A percentile compares a stretch with the other conserved stretches of the same genome.
Evolutionary conservation across 2,113 vertebrate genomes (phyloP).

Genomic region (Polyodon spathula): DNA sequence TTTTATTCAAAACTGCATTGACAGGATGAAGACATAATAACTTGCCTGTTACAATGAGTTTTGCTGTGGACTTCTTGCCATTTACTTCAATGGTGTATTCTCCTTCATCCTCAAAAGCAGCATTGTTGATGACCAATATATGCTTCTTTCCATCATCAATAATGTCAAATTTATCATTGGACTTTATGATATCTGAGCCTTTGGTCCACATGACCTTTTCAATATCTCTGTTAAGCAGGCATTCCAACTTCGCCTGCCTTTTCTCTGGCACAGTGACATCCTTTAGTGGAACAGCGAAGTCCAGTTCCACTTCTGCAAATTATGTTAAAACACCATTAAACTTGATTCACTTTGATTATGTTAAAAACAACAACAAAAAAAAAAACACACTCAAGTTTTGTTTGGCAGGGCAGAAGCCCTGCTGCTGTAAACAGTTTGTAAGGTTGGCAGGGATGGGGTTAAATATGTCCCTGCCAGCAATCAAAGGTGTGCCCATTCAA

Average conservation of each 20-base stretch:
- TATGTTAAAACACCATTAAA: conserved; percentile 23
- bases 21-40: conserved; percentile 19
- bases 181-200: conserved; percentile 78
- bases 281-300: conserved; percentile 77
- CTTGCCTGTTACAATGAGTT: conserved; percentile 87
- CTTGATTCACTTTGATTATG: conserved; percentile 19
- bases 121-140: conserved; percentile 90
- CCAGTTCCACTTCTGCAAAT: conserved; percentile 85
- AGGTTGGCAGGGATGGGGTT: too few relatives aligned
- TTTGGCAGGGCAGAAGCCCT: too few relatives aligned
- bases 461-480: too few relatives aligned
- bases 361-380: conserved; percentile 11
- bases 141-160: conserved; percentile 93
- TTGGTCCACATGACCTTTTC: conserved; percentile 85
- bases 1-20: neutral
- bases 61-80: conserved; percentile 77
- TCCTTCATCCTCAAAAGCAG: conserved; percentile 91
- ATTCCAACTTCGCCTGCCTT: conserved; percentile 92
- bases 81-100: conserved; percentile 79
- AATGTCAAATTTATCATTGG: conserved; percentile 88
- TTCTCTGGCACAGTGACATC: conserved; percentile 91
- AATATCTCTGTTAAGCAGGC: conserved; percentile 84
- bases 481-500: too few relatives aligned
- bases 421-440: too few relatives aligned
- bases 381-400: too few relatives aligned